phyloP scores from a whole-genome alignment of 2,113 vertebrate genomes.

The Etia nguti region DNA sequence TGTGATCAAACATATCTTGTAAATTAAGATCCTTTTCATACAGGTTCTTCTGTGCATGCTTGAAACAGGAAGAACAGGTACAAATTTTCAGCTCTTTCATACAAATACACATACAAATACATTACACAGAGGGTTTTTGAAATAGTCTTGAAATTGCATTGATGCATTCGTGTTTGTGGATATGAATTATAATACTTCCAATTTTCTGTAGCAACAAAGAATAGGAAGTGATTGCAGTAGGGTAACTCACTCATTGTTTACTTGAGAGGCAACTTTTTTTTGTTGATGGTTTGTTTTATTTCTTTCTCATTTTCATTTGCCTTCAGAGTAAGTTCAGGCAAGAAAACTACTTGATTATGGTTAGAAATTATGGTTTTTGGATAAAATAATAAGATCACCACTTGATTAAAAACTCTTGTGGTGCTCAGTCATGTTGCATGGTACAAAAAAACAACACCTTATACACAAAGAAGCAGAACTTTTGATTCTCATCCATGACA shows the following conservation, averaged over 20 bases:
- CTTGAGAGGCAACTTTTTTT: neutral
- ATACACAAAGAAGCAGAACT: neutral
- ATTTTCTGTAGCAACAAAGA: neutral
- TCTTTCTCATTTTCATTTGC: neutral
- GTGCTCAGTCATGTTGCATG: neutral
- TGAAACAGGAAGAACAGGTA: neutral
- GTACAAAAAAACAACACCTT: fast-evolving
- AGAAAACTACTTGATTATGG: neutral
- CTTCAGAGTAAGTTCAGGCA: neutral
- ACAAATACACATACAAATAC: neutral
- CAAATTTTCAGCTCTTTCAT: neutral
- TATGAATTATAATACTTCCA: neutral
- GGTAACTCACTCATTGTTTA: neutral
- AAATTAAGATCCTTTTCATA: neutral
- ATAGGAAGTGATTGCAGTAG: neutral
- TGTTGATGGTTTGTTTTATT: neutral
- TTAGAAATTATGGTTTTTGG: neutral
- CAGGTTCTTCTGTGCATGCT: neutral
- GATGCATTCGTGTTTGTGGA: neutral
- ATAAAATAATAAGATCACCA: neutral
- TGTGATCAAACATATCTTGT: neutral
- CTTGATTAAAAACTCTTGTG: too few species aligned
- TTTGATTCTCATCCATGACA: neutral
- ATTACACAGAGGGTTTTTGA: neutral
- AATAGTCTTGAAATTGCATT: neutral